Evolutionary conservation across 2,113 vertebrate genomes (phyloP).

Genomic region (Mustela nigripes): DNA sequence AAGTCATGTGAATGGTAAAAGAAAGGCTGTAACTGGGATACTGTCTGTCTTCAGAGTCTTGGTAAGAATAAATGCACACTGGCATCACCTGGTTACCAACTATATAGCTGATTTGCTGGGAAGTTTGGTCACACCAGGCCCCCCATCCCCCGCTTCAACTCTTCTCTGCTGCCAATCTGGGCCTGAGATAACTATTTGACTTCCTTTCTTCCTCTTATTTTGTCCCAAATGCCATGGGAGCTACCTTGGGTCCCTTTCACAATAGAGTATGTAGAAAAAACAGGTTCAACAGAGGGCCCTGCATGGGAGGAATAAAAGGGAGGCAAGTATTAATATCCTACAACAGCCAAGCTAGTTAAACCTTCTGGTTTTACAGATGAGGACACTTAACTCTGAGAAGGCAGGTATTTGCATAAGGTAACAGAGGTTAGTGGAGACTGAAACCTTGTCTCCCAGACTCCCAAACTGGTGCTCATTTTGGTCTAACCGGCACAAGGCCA

Average conservation of each 20-base stretch:
- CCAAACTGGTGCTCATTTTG: background rate
- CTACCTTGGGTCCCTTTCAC: background rate
- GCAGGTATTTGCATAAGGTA: background rate
- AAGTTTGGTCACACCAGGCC: background rate
- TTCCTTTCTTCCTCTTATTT: slow-evolving; percentile 55
- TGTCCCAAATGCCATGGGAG: slow-evolving; percentile 9
- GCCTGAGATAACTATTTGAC: background rate
- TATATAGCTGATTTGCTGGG: background rate
- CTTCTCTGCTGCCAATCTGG: slow-evolving; percentile 15
- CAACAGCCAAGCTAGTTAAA: slow-evolving; percentile 45
- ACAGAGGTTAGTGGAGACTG: background rate
- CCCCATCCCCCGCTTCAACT: background rate
- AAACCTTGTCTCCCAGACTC: slow-evolving; percentile 14
- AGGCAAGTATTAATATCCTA: background rate
- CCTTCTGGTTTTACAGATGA: slow-evolving; percentile 34
- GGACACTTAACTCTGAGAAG: background rate
- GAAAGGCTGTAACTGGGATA: background rate
- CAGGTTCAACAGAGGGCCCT: background rate
- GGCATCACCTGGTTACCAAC: background rate
- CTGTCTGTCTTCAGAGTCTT: background rate
- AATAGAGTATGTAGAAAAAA: slow-evolving; percentile 33
- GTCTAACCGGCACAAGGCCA: background rate
- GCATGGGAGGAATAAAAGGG: background rate
- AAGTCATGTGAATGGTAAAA: slow-evolving; percentile 32
- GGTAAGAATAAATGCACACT: background rate